A percentile compares a stretch with the other conserved stretches of the same genome.
phyloP scores from a whole-genome alignment of 2,888 invertebrate genomes.

The Resseliella maxima region DNA sequence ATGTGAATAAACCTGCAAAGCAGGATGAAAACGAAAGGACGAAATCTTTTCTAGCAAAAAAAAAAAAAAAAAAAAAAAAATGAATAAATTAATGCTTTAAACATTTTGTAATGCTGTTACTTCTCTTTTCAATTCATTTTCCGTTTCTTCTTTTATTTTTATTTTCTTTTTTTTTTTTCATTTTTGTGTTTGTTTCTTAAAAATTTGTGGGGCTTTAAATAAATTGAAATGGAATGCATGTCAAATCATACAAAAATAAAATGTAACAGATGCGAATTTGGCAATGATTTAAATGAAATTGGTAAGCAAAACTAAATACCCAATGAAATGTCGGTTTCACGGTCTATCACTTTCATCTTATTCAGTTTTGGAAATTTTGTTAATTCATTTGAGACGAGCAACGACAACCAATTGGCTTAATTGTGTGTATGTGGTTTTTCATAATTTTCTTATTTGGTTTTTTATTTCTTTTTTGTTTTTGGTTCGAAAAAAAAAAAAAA shows the following conservation, averaged over 20 bases:
- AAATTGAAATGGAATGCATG: conserved; percentile 9
- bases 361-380: not conserved
- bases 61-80: not conserved
- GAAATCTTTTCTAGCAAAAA: too few species aligned
- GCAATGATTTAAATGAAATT: conserved; percentile 65
- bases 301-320: conserved; percentile 60
- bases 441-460: not conserved
- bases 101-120: not conserved
- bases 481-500: too few species aligned
- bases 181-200: not conserved
- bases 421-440: not conserved
- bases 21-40: not conserved
- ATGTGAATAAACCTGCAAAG: not conserved
- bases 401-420: conserved; percentile 22
- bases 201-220: not conserved
- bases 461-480: too few species aligned
- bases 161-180: conserved; percentile 32
- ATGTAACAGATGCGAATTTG: conserved; percentile 62
- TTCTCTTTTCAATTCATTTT: too few species aligned
- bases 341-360: not conserved
- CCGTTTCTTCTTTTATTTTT: not conserved
- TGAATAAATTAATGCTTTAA: not conserved
- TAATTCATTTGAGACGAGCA: conserved; percentile 27
- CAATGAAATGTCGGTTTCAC: not conserved
- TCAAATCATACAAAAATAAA: conserved; percentile 22